These are phyloP conservation scores for Helobdella robusta DNA, from an alignment of 2,888 invertebrate species.

Conservation along the genomic window DNA sequence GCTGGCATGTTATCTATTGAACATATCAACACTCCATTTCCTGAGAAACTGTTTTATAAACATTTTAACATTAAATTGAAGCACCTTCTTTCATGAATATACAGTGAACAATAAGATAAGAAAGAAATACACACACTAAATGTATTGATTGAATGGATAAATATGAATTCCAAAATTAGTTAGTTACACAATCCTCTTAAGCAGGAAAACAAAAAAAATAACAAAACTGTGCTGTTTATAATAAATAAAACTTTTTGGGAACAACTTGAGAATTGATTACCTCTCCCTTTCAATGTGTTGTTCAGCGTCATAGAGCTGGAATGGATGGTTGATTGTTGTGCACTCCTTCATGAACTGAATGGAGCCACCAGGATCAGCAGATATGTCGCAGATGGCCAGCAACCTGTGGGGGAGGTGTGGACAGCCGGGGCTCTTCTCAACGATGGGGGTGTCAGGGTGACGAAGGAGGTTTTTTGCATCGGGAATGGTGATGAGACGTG, in stretches of 20 bases:
- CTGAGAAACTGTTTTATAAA: slow-evolving; percentile 67
- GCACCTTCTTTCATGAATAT: too few species aligned
- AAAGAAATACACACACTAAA: too few species aligned
- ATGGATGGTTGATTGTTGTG: slow-evolving; percentile 97
- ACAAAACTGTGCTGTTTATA: too few species aligned
- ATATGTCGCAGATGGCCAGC: slow-evolving; percentile 89
- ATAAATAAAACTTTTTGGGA: too few species aligned
- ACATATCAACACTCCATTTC: slow-evolving; percentile 94
- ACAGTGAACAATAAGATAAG: too few species aligned
- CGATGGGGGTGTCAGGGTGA: slow-evolving; percentile 59
- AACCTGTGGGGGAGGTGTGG: slow-evolving; percentile 54
- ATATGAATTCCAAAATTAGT: too few species aligned
- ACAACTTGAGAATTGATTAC: too few species aligned
- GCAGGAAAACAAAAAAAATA: too few species aligned
- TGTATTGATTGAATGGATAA: too few species aligned
- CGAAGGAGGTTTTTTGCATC: slow-evolving; percentile 88
- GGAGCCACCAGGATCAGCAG: slow-evolving; percentile 90
- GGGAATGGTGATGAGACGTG: slow-evolving; percentile 87
- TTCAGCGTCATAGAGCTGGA: slow-evolving; percentile 97
- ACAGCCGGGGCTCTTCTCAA: slow-evolving; percentile 25
- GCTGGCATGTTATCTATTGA: slow-evolving; percentile 99
- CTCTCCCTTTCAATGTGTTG: slow-evolving; percentile 90
- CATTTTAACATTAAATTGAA: too few species aligned
- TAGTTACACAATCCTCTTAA: too few species aligned
- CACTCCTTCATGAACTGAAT: slow-evolving; percentile 99